Evolutionary conservation across 2,797 vertebrate genomes (phyloP), one percentile per base, ranked within the genome.

Genomic region (Botia kubotai): DNA sequence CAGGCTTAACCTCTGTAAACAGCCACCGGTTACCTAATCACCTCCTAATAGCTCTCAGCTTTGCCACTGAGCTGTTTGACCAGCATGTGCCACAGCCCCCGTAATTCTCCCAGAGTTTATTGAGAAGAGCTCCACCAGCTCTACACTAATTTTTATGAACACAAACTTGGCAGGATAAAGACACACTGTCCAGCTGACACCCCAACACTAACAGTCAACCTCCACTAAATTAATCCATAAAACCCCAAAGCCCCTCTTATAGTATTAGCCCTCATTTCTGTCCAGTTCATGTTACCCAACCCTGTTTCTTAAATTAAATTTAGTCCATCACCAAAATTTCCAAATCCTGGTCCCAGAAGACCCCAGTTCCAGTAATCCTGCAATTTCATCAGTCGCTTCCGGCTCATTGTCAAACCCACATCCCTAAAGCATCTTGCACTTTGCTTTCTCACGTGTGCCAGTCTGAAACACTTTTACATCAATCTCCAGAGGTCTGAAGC

Each of bases 1-100:
- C 36, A 43, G 71, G 79, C 80, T 78, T 72, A 70, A 81, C 80
- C 74, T 83, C 81, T 83, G 83, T 80, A 83, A 87, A 85, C 83
- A 87, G 79, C 75, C 86, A 82, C 57, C 72, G 72, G 86, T 85
- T 87, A 85, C 83, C 82, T 83, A 85, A 85, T 87, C 86, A 83
- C 86, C 78, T 75, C 62, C 81, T 87, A 85, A 85, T 82, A 82
- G 86, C 83, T 66, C 36, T 60, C 69, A 77, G 86, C 79, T 87
- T 87, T 85, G 70, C 60, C 36, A 52, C 79, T 79, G 79, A 87
- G 81, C 83, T 77, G 26, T 81, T 73, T 71, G 72, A 80, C 79
- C 78, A 80, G 78, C 66, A 80, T 80, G 60, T 67, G 69, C 72
- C 63, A 21, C 75, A 81, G 72, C 80, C 77, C 39, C 62, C 68